Evolutionary conservation across 2,113 vertebrate species (phyloP).

Genomic region (Phasianus colchicus): DNA sequence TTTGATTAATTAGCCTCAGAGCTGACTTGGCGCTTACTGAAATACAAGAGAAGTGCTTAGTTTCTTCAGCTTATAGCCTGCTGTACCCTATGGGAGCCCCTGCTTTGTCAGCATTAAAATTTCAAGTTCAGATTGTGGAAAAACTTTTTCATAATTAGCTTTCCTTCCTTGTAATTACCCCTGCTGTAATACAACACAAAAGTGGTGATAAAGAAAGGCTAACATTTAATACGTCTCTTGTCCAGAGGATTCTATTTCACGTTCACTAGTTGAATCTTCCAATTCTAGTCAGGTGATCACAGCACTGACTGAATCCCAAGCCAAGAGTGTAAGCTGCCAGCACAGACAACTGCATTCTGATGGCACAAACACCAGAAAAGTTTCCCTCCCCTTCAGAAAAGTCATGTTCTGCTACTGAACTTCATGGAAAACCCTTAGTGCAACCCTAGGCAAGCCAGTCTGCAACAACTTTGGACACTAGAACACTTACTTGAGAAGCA

Average conservation of each 20-base stretch:
- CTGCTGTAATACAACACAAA: background rate
- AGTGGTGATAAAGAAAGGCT: background rate
- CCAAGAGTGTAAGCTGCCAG: background rate
- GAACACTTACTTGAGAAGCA: background rate
- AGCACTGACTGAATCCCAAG: background rate
- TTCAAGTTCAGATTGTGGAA: slow-evolving; percentile 52
- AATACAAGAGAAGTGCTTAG: slow-evolving; percentile 34
- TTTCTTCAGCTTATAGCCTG: slow-evolving; percentile 42
- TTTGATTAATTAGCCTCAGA: slow-evolving; percentile 79
- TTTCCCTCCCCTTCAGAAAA: background rate
- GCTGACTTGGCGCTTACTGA: slow-evolving; percentile 71
- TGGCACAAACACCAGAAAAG: background rate
- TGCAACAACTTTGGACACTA: background rate
- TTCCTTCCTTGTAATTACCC: background rate
- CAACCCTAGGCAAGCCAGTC: background rate
- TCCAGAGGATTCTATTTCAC: background rate
- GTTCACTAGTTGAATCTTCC: background rate
- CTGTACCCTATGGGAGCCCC: slow-evolving; percentile 40
- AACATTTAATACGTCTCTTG: background rate
- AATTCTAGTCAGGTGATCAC: background rate
- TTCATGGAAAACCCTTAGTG: background rate
- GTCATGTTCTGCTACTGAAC: background rate
- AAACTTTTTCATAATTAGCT: slow-evolving; percentile 24
- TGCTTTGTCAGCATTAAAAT: slow-evolving; percentile 59
- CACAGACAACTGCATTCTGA: background rate